Evolutionary conservation across 2,888 invertebrate species (phyloP).

Genomic region (Pollenia amentaria): DNA sequence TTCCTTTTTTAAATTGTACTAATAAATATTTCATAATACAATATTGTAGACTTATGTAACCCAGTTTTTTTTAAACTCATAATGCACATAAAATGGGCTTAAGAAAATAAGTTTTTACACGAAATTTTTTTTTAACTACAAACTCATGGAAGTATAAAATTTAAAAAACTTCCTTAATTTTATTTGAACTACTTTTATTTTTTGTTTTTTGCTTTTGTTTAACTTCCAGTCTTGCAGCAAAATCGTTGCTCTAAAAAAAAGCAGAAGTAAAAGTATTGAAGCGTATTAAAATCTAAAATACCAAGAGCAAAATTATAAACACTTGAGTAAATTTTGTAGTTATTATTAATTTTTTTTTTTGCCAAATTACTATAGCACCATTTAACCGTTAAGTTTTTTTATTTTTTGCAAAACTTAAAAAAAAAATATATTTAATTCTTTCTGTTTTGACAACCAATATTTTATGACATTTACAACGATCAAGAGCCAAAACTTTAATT

Average conservation of each 20-base stretch:
- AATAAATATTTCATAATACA: slow-evolving; percentile 9
- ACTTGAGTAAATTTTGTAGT: slow-evolving; percentile 73
- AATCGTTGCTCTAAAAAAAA: slow-evolving; percentile 28
- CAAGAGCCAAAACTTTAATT: slow-evolving; percentile 30
- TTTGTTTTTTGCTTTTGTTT: slow-evolving; percentile 30
- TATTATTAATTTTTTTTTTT: slow-evolving; percentile 6
- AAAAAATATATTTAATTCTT: slow-evolving; percentile 49
- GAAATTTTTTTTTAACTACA: slow-evolving; percentile 15
- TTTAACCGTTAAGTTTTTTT: slow-evolving; percentile 33
- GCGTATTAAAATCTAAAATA: slow-evolving; percentile 54
- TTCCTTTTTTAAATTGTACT: slow-evolving; percentile 1
- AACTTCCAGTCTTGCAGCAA: slow-evolving; percentile 17
- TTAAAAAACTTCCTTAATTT: slow-evolving; percentile 65
- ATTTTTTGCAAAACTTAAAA: neutral
- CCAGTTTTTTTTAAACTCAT: slow-evolving; percentile 9
- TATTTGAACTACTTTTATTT: slow-evolving; percentile 54
- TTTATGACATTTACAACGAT: slow-evolving; percentile 55
- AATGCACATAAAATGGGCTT: neutral
- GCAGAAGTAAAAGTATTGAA: slow-evolving; percentile 42
- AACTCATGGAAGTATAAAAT: slow-evolving; percentile 59
- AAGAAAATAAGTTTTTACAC: neutral
- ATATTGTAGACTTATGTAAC: slow-evolving; percentile 30
- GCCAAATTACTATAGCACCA: slow-evolving; percentile 1
- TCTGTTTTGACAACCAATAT: slow-evolving; percentile 11
- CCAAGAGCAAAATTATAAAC: slow-evolving; percentile 72